Evolutionary conservation across 53 echinoderm and acorn worm species (phyloP).

Genomic region (Stichopus horrens): DNA sequence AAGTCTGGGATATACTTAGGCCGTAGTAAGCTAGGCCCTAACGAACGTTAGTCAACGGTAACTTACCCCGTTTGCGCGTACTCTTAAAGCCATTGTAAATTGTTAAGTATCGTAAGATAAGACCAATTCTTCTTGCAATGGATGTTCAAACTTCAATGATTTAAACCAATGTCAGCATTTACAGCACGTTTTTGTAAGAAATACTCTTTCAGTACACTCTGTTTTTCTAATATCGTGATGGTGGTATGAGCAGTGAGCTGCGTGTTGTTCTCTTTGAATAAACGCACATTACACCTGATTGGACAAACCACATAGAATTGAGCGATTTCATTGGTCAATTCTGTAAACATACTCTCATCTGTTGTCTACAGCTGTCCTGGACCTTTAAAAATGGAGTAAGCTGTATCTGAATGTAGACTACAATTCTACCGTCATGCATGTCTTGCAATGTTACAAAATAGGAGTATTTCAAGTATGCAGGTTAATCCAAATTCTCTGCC

Average conservation of each 20-base stretch:
- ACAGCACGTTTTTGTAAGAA: too few relatives aligned
- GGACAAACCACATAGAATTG: background rate
- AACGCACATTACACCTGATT: constrained; percentile 3
- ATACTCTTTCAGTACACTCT: too few relatives aligned
- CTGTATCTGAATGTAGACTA: too few relatives aligned
- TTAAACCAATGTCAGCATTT: background rate
- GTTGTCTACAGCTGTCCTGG: background rate
- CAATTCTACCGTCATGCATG: too few relatives aligned
- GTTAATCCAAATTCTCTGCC: too few relatives aligned
- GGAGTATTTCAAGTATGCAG: too few relatives aligned
- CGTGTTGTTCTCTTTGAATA: background rate
- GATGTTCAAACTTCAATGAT: background rate
- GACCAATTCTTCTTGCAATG: background rate
- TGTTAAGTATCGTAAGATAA: background rate
- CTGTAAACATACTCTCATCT: background rate
- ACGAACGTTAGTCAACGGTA: background rate
- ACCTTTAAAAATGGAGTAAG: background rate
- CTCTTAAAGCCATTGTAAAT: constrained; percentile 20
- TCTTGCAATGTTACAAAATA: too few relatives aligned
- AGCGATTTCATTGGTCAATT: constrained; percentile 8
- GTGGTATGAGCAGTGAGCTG: too few relatives aligned
- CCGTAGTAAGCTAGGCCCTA: background rate
- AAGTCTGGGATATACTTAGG: background rate
- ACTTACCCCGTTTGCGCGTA: constrained; percentile 18
- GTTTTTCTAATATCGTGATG: too few relatives aligned